Percentiles rank a stretch among this genome's conserved stretches.
Evolutionary conservation across 2,888 invertebrate genomes (phyloP).

Genomic region (Drosophila bunnanda): DNA sequence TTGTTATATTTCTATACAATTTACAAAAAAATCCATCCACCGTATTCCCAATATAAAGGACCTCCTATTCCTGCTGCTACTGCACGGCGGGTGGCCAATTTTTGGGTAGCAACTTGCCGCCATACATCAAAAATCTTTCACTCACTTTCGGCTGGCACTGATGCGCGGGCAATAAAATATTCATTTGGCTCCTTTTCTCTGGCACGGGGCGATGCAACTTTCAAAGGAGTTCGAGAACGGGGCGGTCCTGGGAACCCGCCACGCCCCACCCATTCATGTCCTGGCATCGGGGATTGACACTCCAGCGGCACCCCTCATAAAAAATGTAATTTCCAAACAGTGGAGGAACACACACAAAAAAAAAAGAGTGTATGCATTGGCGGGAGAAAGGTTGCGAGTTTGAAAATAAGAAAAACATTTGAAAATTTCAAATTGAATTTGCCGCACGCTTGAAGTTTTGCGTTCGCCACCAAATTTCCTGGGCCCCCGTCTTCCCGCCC

Average conservation of each 20-base stretch:
- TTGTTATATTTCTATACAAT: background rate
- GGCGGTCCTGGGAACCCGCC: constrained; percentile 18
- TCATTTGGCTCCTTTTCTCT: constrained; percentile 62
- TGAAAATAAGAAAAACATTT: constrained; percentile 67
- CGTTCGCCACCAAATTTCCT: constrained; percentile 15
- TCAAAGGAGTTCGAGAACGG: constrained; percentile 48
- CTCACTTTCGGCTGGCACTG: constrained; percentile 39
- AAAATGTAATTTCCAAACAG: constrained; percentile 72
- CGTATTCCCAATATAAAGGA: constrained; percentile 7
- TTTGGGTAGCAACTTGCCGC: constrained; percentile 44
- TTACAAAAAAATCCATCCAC: background rate
- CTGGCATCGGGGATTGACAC: constrained; percentile 49
- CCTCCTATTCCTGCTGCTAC: constrained; percentile 18
- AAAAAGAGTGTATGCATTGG: constrained; percentile 23
- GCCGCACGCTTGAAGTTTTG: constrained; percentile 71
- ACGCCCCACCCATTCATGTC: constrained; percentile 26
- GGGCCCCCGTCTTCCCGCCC: background rate
- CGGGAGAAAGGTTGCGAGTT: background rate
- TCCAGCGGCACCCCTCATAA: constrained; percentile 66
- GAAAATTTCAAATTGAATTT: constrained; percentile 79
- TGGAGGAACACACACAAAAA: constrained; percentile 19
- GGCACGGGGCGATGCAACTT: constrained; percentile 61
- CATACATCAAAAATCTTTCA: constrained; percentile 50
- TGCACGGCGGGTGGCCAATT: constrained; percentile 70
- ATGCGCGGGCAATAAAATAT: constrained; percentile 68